Percentiles rank a stretch among this genome's conserved stretches.
These are phyloP conservation scores for Venustaconcha ellipsiformis DNA, from an alignment of 1,140 invertebrate species.

Conservation along the genomic window DNA sequence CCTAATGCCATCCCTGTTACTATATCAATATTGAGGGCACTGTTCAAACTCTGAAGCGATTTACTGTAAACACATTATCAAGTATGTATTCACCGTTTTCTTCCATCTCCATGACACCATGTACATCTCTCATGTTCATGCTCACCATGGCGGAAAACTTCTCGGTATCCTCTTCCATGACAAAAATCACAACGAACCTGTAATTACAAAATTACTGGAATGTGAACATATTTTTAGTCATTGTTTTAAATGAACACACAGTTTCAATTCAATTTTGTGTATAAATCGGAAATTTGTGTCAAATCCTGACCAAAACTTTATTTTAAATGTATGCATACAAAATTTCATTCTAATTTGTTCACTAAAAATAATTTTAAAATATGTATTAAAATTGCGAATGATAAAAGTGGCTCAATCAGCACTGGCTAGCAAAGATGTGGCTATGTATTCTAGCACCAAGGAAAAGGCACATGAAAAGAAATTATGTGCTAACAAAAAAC, in stretches of 20 bases:
- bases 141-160: slow-evolving; percentile 26
- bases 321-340: not conserved
- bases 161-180: slow-evolving; percentile 22
- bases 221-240: not conserved
- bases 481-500: too few species aligned
- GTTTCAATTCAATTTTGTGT: not conserved
- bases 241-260: not conserved
- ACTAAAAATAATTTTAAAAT: too few species aligned
- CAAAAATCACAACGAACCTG: slow-evolving; percentile 26
- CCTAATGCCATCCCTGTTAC: too few species aligned
- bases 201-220: not conserved
- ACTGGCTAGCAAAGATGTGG: too few species aligned
- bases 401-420: too few species aligned
- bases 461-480: too few species aligned
- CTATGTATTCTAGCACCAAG: too few species aligned
- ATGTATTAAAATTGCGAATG: too few species aligned
- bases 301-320: not conserved
- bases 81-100: slow-evolving; percentile 25
- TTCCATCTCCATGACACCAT: slow-evolving; percentile 68
- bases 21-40: too few species aligned
- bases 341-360: too few species aligned
- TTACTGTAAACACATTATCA: too few species aligned
- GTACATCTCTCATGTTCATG: slow-evolving; percentile 60
- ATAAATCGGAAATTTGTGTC: not conserved
- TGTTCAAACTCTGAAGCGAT: too few species aligned